Percentiles rank a stretch among this genome's conserved stretches.
Conservation (phyloP, 2,888 invertebrate genomes). For the Heterodera filipjevi region DNA sequence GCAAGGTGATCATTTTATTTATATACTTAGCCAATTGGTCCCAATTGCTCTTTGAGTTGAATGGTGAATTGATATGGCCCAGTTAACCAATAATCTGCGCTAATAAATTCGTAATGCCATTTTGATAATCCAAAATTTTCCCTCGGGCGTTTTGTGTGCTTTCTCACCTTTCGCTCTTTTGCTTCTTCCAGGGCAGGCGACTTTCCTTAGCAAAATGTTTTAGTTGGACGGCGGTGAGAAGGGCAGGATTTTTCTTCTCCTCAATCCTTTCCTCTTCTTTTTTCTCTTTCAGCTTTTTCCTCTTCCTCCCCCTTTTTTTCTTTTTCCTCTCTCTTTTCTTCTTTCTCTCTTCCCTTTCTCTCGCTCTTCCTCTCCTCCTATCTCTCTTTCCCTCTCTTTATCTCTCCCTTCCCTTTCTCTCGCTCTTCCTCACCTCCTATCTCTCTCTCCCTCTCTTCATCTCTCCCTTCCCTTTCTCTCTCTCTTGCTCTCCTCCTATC, state of each 20-base stretch:
- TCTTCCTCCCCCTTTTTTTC: not conserved
- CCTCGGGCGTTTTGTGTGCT: not conserved
- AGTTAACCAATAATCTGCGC: too few relatives aligned
- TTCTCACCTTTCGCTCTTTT: not conserved
- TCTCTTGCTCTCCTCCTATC: not conserved
- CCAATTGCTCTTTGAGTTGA: not conserved
- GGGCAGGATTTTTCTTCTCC: not conserved
- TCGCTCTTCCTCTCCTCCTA: too few relatives aligned
- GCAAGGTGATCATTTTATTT: not conserved
- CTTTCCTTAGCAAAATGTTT: not conserved
- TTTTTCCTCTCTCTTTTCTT: not conserved
- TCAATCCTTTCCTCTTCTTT: not conserved
- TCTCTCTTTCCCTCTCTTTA: not conserved
- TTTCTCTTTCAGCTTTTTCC: not conserved
- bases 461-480: not conserved
- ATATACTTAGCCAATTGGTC: not conserved
- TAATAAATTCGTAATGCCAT: too few relatives aligned
- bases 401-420: not conserved
- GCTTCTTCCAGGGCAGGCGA: not conserved
- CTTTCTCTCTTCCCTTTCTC: too few relatives aligned
- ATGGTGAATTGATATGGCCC: too few relatives aligned
- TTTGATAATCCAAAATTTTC: not conserved
- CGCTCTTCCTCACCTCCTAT: not conserved
- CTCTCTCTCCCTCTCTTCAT: not conserved
- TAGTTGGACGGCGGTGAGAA: not conserved